These are phyloP conservation scores for Chelonus insularis DNA, from an alignment of 1,140 invertebrate genomes.

Conservation along the genomic window DNA sequence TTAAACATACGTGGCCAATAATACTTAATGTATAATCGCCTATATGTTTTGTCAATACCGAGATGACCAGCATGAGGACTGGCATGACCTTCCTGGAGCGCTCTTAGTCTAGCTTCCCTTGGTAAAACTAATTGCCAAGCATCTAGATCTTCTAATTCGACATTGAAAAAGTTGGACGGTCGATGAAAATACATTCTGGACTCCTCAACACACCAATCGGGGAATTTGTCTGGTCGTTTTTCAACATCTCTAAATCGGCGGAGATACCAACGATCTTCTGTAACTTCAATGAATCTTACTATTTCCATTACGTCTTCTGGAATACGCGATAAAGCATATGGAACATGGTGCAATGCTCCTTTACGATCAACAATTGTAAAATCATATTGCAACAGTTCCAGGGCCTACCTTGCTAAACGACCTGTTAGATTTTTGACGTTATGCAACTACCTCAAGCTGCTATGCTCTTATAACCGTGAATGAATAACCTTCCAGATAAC, in stretches of 20 bases:
- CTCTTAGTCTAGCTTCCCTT: too few species aligned
- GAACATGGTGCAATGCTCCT: conserved; percentile 32
- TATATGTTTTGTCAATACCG: not conserved
- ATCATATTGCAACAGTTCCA: not conserved
- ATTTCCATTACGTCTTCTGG: not conserved
- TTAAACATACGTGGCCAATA: not conserved
- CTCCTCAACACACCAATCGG: conserved; percentile 1
- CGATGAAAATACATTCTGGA: not conserved
- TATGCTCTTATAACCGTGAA: conserved; percentile 8
- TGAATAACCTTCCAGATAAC: conserved; percentile 4
- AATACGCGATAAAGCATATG: conserved; percentile 34
- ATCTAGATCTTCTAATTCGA: not conserved
- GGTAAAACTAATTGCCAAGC: not conserved
- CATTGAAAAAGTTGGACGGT: not conserved
- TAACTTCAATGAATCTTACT: not conserved
- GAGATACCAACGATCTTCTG: not conserved
- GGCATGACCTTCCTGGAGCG: not conserved
- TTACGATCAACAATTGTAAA: conserved; percentile 22
- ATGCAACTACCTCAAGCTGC: conserved; percentile 13
- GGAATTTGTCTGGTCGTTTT: not conserved
- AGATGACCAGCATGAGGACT: not conserved
- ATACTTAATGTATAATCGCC: not conserved
- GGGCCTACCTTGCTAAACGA: not conserved
- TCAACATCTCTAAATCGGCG: not conserved
- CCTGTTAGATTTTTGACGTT: conserved; percentile 1